phyloP scores from a whole-genome alignment of 2,797 vertebrate species.

The Gymnothorax javanicus region DNA sequence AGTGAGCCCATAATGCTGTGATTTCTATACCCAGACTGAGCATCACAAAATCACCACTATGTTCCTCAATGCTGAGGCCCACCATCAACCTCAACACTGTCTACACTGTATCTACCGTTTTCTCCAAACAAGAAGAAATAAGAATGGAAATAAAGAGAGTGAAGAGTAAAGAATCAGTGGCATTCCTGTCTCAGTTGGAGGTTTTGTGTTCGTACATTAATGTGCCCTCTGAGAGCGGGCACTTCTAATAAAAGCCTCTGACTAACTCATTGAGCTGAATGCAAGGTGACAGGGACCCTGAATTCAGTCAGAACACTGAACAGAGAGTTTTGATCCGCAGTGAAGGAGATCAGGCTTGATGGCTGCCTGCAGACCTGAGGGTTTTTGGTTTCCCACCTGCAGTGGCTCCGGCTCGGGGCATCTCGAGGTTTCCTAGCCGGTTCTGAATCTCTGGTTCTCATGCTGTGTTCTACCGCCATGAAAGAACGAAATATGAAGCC shows the following conservation, averaged over 20 bases:
- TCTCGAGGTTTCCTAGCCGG: not conserved
- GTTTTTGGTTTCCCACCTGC: not conserved
- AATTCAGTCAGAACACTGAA: conserved; percentile 45
- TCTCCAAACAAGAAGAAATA: too few species aligned
- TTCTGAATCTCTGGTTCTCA: not conserved
- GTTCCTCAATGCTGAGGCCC: not conserved
- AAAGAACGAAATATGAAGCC: not conserved
- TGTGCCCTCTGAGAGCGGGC: conserved; percentile 8
- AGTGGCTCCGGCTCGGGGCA: not conserved
- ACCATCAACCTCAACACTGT: not conserved
- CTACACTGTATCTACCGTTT: not conserved
- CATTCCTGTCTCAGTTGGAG: not conserved
- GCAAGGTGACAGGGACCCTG: not conserved
- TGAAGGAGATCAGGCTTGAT: not conserved
- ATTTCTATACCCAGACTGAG: not conserved
- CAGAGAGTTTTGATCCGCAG: conserved; percentile 63
- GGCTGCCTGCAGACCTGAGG: not conserved
- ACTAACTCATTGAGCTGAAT: not conserved
- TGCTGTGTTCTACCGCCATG: not conserved
- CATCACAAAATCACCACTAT: too few species aligned
- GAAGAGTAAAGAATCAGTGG: too few species aligned
- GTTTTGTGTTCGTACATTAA: conserved; percentile 58
- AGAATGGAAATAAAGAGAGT: too few species aligned
- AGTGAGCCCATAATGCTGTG: not conserved
- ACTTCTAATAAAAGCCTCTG: not conserved